A percentile compares a stretch with the other conserved stretches of the same genome.
Evolutionary conservation across 2,888 invertebrate genomes (phyloP).

Genomic region (Acronicta psi): DNA sequence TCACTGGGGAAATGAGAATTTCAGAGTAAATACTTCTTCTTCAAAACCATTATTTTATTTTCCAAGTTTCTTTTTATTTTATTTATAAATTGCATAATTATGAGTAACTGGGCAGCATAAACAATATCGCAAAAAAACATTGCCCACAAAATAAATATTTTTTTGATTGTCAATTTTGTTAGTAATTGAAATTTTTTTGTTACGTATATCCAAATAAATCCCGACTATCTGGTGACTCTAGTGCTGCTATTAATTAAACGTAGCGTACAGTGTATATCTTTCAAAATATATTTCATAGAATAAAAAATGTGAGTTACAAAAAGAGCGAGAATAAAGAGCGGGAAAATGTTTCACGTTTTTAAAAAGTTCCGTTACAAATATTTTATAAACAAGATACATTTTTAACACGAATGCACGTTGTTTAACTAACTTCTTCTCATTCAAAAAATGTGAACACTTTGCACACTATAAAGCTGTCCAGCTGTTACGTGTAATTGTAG

Average conservation of each 20-base stretch:
- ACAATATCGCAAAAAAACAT: neutral
- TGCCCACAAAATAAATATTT: conserved; percentile 15
- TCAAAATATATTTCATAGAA: conserved; percentile 10
- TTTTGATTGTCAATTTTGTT: conserved; percentile 29
- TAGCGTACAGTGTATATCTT: conserved; percentile 4
- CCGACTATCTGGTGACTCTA: conserved; percentile 15
- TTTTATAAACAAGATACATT: neutral
- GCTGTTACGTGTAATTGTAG: no score
- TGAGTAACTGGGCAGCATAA: no score
- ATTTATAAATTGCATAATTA: no score
- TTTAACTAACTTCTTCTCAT: no score
- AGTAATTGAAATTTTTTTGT: conserved; percentile 15
- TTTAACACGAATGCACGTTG: neutral
- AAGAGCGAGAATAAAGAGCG: conserved; percentile 1
- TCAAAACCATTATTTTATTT: no score
- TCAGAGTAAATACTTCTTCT: neutral
- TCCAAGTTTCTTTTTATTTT: no score
- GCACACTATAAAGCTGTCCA: no score
- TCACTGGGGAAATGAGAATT: neutral
- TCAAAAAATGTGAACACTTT: no score
- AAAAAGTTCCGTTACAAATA: neutral
- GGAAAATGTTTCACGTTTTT: neutral
- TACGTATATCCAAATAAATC: conserved; percentile 24
- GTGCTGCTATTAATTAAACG: conserved; percentile 27
- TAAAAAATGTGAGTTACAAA: conserved; percentile 22